A percentile compares a stretch with the other conserved stretches of the same genome.
phyloP scores from a whole-genome alignment of 2,888 invertebrate species.

The Catotricha subobsoleta region DNA sequence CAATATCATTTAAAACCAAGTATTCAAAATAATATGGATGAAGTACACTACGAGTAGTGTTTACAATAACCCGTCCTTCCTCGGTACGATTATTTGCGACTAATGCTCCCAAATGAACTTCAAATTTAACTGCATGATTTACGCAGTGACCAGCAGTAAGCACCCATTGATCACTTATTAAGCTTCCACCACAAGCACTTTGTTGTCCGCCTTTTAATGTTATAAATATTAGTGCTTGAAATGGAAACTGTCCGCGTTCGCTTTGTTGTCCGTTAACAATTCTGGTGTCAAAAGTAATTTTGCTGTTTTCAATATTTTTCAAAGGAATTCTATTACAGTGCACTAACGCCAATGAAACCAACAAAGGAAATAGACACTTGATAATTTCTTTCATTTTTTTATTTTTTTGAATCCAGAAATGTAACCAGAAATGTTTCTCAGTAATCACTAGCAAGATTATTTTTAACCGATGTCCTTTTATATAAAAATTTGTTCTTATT shows the following conservation, averaged over 20 bases:
- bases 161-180: constrained; percentile 24
- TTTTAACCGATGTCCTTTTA: no score
- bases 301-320: no score
- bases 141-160: constrained; percentile 27
- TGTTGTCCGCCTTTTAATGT: constrained; percentile 13
- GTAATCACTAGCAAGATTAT: no score
- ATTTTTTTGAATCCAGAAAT: no score
- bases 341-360: no score
- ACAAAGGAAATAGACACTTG: no score
- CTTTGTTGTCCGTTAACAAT: no score
- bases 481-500: no score
- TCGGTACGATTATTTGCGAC: constrained; percentile 19
- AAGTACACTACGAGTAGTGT: neutral
- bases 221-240: constrained; percentile 2
- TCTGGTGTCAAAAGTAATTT: no score
- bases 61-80: constrained; percentile 18
- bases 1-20: constrained; percentile 18
- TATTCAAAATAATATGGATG: neutral
- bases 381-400: no score
- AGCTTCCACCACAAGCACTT: constrained; percentile 26
- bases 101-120: constrained; percentile 25
- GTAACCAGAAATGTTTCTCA: no score
- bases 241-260: constrained; percentile 7
- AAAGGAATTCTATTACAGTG: no score
- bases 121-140: constrained; percentile 17